Evolutionary conservation across 2,113 vertebrate species (phyloP).

Genomic region (Pomatostomus ruficeps): DNA sequence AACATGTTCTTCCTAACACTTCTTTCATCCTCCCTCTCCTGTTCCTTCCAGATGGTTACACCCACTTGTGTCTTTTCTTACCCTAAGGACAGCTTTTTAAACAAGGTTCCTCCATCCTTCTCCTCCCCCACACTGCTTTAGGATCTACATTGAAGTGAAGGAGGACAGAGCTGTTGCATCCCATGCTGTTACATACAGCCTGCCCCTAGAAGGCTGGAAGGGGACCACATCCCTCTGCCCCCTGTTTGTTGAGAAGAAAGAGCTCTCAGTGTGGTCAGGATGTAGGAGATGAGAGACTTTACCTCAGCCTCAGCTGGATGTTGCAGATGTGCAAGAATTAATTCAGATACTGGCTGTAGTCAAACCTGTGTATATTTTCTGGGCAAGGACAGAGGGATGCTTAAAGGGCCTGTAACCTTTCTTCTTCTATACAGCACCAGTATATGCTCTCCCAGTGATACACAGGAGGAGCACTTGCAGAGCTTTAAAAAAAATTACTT

Average conservation of each 20-base stretch:
- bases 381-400: not conserved
- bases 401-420: not conserved
- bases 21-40: slow-evolving; percentile 50
- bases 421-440: not conserved
- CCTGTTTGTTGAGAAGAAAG: not conserved
- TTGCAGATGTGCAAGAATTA: not conserved
- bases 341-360: not conserved
- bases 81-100: slow-evolving; percentile 55
- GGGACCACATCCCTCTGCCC: not conserved
- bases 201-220: not conserved
- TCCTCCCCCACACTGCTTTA: not conserved
- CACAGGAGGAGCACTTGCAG: not conserved
- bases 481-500: not conserved
- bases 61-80: slow-evolving; percentile 65
- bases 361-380: not conserved
- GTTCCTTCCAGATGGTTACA: slow-evolving; percentile 60
- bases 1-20: slow-evolving; percentile 47
- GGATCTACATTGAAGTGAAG: not conserved
- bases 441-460: not conserved
- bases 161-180: not conserved
- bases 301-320: not conserved
- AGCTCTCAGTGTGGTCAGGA: not conserved
- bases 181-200: not conserved
- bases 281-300: not conserved
- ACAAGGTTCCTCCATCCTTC: slow-evolving; percentile 7